Conservation (phyloP, 2,888 invertebrate genomes). For the Oscheius onirici region DNA sequence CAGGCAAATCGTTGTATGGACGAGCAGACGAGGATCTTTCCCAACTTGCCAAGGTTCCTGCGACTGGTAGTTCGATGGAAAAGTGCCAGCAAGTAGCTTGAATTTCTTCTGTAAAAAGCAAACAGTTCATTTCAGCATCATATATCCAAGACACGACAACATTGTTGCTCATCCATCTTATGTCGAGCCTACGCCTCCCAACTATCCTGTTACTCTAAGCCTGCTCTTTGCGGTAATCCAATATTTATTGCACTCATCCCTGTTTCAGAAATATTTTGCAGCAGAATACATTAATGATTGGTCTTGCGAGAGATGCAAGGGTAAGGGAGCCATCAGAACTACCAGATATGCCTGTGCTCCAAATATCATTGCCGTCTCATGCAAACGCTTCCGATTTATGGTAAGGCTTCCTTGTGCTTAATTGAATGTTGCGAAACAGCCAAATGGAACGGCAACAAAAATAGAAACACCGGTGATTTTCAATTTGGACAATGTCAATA, state of each 20-base stretch:
- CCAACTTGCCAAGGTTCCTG: constrained; percentile 14
- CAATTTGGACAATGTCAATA: background rate
- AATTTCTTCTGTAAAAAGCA: background rate
- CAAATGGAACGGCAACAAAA: background rate
- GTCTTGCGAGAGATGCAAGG: constrained; percentile 16
- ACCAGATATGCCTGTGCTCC: background rate
- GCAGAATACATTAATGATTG: constrained; percentile 19
- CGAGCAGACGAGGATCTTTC: constrained; percentile 17
- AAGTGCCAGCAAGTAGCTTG: background rate
- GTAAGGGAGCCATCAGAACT: constrained; percentile 2
- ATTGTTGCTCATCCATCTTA: background rate
- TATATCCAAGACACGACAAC: background rate
- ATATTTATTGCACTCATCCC: background rate
- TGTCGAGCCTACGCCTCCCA: background rate
- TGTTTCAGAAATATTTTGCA: constrained; percentile 20
- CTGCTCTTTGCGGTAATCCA: constrained; percentile 5
- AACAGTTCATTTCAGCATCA: background rate
- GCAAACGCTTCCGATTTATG: constrained; percentile 9
- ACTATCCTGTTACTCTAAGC: background rate
- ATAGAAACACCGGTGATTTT: background rate
- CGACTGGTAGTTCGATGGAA: constrained; percentile 27
- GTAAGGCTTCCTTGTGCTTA: background rate
- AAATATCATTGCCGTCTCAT: constrained; percentile 8
- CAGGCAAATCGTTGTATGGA: constrained; percentile 3
- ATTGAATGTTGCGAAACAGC: background rate